Evolutionary conservation across 2,113 vertebrate species (phyloP).

Genomic region (Atrichornis clamosus): DNA sequence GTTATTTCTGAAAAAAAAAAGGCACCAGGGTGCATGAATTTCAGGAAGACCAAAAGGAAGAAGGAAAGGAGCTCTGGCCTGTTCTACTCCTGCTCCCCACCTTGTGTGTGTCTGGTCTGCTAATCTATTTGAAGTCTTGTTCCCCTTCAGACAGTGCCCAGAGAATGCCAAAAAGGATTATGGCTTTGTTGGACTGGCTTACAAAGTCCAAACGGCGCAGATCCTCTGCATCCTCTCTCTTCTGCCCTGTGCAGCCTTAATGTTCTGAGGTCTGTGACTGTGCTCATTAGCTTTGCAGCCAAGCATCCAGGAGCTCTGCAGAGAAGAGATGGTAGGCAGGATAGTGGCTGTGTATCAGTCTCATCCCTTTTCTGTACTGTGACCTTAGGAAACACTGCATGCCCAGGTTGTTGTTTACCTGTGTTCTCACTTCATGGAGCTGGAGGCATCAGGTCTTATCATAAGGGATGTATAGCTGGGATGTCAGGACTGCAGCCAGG

Average conservation of each 20-base stretch:
- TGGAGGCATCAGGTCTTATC: neutral
- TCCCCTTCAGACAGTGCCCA: neutral
- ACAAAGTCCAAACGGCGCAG: rapidly evolving
- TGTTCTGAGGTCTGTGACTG: neutral
- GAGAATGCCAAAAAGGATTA: neutral
- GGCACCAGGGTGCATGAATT: neutral
- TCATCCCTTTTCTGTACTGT: neutral
- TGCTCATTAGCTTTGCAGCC: neutral
- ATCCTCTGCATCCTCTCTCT: neutral
- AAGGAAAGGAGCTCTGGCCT: neutral
- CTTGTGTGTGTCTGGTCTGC: neutral
- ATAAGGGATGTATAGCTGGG: neutral
- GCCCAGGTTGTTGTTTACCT: neutral
- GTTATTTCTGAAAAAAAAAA: neutral
- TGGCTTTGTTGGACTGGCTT: neutral
- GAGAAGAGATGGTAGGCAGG: neutral
- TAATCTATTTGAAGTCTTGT: neutral
- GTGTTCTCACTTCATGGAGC: neutral
- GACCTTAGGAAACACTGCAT: neutral
- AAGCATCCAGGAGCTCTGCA: neutral
- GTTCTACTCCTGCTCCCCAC: neutral
- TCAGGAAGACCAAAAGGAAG: neutral
- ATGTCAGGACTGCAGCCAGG: neutral
- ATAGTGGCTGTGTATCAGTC: neutral
- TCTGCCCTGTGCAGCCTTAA: neutral